phyloP scores from a whole-genome alignment of 1,140 invertebrate species.

The Monomorium pharaonis region DNA sequence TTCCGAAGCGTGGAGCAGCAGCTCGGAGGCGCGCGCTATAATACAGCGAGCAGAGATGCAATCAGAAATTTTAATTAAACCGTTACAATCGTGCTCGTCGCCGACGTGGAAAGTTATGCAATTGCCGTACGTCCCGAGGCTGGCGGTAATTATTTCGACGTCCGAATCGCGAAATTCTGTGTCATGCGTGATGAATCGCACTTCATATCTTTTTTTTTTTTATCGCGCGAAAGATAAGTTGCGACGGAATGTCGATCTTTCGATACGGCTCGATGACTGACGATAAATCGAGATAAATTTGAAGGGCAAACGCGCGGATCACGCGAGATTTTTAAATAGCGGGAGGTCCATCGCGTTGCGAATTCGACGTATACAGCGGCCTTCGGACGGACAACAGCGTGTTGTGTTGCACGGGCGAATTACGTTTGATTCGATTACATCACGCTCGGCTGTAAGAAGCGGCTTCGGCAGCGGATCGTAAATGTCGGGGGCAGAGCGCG shows the following conservation, averaged over 20 bases:
- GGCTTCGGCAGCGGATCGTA: background rate
- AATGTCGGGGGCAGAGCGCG: background rate
- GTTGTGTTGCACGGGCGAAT: background rate
- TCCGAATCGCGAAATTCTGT: background rate
- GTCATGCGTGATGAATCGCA: background rate
- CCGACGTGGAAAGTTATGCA: conserved; percentile 20
- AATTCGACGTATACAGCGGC: background rate
- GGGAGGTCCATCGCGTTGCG: background rate
- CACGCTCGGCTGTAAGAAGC: background rate
- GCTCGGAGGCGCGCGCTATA: background rate
- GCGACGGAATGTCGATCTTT: background rate
- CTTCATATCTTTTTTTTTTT: background rate
- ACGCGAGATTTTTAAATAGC: background rate
- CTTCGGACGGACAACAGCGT: background rate
- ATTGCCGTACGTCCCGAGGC: background rate
- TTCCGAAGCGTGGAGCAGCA: conserved; percentile 39
- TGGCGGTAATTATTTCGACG: background rate
- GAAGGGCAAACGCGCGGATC: too few species aligned
- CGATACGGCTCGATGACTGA: background rate
- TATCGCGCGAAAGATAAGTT: background rate
- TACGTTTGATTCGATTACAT: conserved; percentile 24
- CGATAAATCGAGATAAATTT: background rate
- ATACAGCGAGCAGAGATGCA: conserved; percentile 17
- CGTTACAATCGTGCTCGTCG: conserved; percentile 21
- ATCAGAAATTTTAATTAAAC: conserved; percentile 51